phyloP scores from a whole-genome alignment of 2,113 vertebrate genomes.

The Tragelaphus imberbis region DNA sequence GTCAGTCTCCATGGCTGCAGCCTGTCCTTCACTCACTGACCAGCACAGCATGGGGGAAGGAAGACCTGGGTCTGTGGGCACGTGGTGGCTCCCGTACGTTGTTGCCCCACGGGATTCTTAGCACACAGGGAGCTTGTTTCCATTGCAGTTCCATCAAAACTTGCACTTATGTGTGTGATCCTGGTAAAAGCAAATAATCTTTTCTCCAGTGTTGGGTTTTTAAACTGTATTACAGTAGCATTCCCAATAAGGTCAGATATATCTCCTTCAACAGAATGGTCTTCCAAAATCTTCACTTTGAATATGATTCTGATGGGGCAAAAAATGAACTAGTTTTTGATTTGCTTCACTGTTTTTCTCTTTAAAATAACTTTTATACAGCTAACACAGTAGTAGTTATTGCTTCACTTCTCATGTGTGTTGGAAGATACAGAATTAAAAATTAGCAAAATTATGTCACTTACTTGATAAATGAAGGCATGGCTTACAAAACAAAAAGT shows the following conservation, averaged over 20 bases:
- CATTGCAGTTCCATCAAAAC: not conserved
- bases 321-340: not conserved
- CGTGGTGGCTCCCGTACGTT: accelerated
- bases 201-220: not conserved
- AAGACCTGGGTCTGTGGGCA: not conserved
- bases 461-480: not conserved
- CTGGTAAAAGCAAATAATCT: not conserved
- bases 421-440: not conserved
- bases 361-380: not conserved
- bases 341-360: not conserved
- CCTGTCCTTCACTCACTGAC: not conserved
- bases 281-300: not conserved
- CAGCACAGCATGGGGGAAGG: not conserved
- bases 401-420: not conserved
- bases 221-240: not conserved
- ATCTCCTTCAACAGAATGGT: not conserved
- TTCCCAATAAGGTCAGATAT: not conserved
- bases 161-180: accelerated
- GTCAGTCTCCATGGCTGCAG: not conserved
- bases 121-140: not conserved
- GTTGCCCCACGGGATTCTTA: not conserved
- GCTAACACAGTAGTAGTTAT: not conserved
- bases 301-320: not conserved
- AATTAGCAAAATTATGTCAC: not conserved
- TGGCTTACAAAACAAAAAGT: not conserved